A percentile compares a stretch with the other conserved stretches of the same genome.
Evolutionary conservation across 2,113 vertebrate species (phyloP).

Genomic region (Megaleporinus macrocephalus): DNA sequence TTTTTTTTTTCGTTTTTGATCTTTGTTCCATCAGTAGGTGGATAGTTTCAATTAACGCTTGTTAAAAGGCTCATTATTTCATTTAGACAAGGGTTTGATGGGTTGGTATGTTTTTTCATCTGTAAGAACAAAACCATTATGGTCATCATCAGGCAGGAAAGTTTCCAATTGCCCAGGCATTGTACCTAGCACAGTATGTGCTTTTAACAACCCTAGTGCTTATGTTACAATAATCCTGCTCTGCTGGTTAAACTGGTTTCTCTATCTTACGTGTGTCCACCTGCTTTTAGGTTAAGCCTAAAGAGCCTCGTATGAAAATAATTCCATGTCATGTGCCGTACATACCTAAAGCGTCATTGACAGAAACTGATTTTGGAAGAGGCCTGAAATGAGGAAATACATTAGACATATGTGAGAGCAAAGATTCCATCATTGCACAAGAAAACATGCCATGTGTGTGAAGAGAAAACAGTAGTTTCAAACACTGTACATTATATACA

Average conservation of each 20-base stretch:
- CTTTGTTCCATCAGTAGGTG: not conserved
- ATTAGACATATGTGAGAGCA: not conserved
- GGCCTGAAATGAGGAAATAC: conserved; percentile 67
- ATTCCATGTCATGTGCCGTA: conserved; percentile 36
- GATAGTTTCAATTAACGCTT: not conserved
- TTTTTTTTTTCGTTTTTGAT: not conserved
- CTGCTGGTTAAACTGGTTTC: not conserved
- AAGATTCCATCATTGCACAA: not conserved
- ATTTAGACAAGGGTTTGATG: not conserved
- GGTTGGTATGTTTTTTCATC: not conserved
- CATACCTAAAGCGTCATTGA: conserved; percentile 87
- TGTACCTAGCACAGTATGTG: too few species aligned
- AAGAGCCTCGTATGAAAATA: not conserved
- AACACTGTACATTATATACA: not conserved
- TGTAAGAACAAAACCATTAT: too few species aligned
- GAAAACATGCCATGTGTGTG: too few species aligned
- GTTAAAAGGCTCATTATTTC: not conserved
- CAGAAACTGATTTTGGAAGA: conserved; percentile 83
- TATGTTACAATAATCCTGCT: not conserved
- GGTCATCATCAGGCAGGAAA: too few species aligned
- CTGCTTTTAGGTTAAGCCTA: not conserved
- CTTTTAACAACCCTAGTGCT: not conserved
- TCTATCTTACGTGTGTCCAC: not conserved
- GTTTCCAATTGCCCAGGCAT: not conserved
- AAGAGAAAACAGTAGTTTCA: too few species aligned